Evolutionary conservation across 2,113 vertebrate genomes (phyloP).

Genomic region (Fregetta grallaria): DNA sequence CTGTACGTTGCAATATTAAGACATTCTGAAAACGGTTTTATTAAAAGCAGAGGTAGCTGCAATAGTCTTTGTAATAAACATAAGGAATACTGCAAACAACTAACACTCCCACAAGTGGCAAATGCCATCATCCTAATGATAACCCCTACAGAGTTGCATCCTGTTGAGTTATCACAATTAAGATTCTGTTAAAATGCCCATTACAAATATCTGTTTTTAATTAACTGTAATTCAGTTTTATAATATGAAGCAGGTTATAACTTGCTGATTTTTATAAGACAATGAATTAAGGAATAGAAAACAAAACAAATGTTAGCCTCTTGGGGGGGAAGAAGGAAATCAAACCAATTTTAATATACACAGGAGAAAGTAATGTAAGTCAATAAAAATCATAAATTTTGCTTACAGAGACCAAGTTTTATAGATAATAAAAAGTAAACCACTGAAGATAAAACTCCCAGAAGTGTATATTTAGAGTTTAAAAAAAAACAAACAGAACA

Average conservation of each 20-base stretch:
- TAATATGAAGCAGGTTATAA: background rate
- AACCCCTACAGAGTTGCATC: background rate
- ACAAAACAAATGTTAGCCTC: background rate
- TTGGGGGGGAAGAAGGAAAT: background rate
- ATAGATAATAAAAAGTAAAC: background rate
- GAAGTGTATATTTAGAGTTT: background rate
- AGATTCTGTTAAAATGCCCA: slow-evolving; percentile 62
- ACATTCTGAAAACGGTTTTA: background rate
- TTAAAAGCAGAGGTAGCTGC: background rate
- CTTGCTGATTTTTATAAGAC: background rate
- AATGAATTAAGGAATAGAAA: background rate
- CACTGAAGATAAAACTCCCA: background rate
- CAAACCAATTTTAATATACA: background rate
- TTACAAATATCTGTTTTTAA: slow-evolving; percentile 61
- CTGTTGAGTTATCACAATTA: slow-evolving; percentile 44
- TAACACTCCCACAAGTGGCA: background rate
- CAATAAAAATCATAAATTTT: background rate
- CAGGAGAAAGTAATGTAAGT: background rate
- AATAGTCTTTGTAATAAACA: background rate
- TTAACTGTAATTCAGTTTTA: slow-evolving; percentile 7
- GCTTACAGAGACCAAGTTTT: background rate
- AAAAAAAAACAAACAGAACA: background rate
- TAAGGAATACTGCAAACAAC: slow-evolving; percentile 46
- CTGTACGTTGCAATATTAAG: background rate
- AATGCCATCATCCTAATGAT: background rate